These are phyloP conservation scores for Piscicola geometra DNA, from an alignment of 2,888 invertebrate species.

Conservation along the genomic window DNA sequence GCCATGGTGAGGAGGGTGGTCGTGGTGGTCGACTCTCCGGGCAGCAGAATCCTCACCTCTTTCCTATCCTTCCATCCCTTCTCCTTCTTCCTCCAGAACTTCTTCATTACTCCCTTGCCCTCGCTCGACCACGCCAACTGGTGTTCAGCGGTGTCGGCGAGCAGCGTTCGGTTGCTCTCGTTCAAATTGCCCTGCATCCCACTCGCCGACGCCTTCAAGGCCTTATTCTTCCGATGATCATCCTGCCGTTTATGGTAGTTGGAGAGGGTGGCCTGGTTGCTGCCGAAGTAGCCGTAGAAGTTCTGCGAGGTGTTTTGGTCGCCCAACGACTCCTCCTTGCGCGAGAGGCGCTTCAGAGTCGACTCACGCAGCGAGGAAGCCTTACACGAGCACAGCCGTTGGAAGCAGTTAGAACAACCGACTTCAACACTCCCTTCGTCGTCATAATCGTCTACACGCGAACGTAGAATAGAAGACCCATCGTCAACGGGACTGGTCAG, in stretches of 20 bases:
- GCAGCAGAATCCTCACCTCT: conserved; percentile 4
- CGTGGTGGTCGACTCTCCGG: not conserved
- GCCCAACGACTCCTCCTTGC: not conserved
- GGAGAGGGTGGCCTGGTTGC: not conserved
- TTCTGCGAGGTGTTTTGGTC: conserved; percentile 3
- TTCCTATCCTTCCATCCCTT: not conserved
- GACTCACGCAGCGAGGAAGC: not conserved
- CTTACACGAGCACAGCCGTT: not conserved
- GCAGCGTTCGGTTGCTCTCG: not conserved
- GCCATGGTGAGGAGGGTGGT: not conserved
- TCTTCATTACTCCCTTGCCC: not conserved
- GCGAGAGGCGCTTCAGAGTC: not conserved
- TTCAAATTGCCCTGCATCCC: not conserved
- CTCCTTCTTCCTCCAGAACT: conserved; percentile 17
- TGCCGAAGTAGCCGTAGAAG: not conserved
- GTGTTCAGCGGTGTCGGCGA: not conserved
- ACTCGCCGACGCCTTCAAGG: not conserved
- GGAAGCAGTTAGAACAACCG: not conserved
- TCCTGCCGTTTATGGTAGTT: not conserved
- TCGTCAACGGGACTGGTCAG: not conserved
- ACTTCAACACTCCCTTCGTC: not conserved
- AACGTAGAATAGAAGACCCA: not conserved
- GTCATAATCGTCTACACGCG: not conserved
- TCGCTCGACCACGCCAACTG: not conserved
- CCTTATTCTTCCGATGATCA: not conserved